phyloP scores from a whole-genome alignment of 2,797 vertebrate species.

The Sciurus vulgaris region DNA sequence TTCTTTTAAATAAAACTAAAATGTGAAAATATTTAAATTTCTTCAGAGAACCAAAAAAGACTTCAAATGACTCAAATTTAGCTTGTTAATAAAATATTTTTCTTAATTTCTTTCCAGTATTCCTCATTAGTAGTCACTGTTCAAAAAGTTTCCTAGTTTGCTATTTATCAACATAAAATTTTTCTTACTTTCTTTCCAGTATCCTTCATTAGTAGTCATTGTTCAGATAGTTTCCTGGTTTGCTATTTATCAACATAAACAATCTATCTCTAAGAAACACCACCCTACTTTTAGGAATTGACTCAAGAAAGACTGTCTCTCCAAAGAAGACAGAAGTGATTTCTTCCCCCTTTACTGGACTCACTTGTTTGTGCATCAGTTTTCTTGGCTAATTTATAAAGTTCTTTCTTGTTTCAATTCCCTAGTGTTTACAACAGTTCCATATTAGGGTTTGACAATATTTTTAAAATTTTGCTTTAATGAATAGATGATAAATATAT shows the following conservation, averaged over 20 bases:
- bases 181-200: background rate
- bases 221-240: background rate
- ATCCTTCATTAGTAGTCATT: background rate
- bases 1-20: slow-evolving; percentile 51
- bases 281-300: background rate
- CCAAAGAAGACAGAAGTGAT: background rate
- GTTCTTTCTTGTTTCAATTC: background rate
- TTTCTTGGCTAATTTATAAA: background rate
- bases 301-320: background rate
- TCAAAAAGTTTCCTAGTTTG: background rate
- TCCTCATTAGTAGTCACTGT: background rate
- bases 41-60: background rate
- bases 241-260: background rate
- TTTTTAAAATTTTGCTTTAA: slow-evolving; percentile 20
- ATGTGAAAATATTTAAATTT: slow-evolving; percentile 27
- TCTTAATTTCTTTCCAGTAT: background rate
- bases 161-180: background rate
- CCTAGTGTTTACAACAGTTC: background rate
- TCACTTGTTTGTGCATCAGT: background rate
- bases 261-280: background rate
- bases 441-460: background rate
- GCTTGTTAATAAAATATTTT: background rate
- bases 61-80: background rate
- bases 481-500: background rate
- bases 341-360: background rate